These are phyloP conservation scores for Engystomops pustulosus DNA, from an alignment of 2,113 vertebrate species.

Conservation along the genomic window DNA sequence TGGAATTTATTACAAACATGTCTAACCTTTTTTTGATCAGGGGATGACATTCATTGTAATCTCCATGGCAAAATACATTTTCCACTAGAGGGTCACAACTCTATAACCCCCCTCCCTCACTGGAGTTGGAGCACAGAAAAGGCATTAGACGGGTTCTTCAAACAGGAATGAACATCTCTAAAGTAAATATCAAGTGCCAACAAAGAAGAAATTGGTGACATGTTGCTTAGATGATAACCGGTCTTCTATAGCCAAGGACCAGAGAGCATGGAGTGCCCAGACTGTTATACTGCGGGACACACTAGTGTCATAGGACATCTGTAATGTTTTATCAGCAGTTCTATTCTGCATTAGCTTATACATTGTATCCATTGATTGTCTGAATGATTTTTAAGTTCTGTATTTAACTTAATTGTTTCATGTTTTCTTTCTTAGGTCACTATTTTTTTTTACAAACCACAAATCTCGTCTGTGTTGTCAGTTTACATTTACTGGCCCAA, in stretches of 20 bases:
- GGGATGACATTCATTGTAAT: slow-evolving; percentile 62
- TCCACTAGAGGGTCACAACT: slow-evolving; percentile 52
- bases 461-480: no score
- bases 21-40: slow-evolving; percentile 62
- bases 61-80: slow-evolving; percentile 63
- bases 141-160: background rate
- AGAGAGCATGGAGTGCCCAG: slow-evolving; percentile 22
- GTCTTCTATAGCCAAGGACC: background rate
- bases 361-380: no score
- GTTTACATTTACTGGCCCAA: no score
- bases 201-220: slow-evolving; percentile 54
- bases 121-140: slow-evolving; percentile 55
- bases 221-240: slow-evolving; percentile 27
- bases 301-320: slow-evolving; percentile 36
- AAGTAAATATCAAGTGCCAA: slow-evolving; percentile 47
- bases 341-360: background rate
- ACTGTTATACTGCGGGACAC: slow-evolving; percentile 18
- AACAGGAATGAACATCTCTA: background rate
- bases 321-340: slow-evolving; percentile 24
- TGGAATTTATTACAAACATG: slow-evolving; percentile 54
- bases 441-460: no score
- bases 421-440: no score
- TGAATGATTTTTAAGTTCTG: no score
- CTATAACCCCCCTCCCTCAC: slow-evolving; percentile 43
- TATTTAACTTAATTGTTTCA: no score